A percentile compares a stretch with the other conserved stretches of the same genome.
These are phyloP conservation scores for Rhadinocentrus ornatus DNA, from an alignment of 2,797 vertebrate species.

Conservation along the genomic window DNA sequence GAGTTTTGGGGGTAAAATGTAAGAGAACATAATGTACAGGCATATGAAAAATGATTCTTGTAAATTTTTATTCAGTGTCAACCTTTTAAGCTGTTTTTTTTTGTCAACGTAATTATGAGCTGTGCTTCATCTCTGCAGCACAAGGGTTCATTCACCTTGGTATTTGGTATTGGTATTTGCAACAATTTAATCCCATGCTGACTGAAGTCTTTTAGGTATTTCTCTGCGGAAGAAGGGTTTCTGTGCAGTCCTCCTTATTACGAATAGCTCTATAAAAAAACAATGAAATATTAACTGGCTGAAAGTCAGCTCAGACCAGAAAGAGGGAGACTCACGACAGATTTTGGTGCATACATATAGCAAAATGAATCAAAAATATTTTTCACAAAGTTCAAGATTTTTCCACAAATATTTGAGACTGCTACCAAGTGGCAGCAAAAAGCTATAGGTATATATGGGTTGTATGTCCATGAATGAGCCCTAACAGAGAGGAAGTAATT, in stretches of 20 bases:
- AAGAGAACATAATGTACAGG: slow-evolving; percentile 35
- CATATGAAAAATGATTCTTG: slow-evolving; percentile 49
- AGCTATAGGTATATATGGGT: not conserved
- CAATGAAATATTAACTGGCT: not conserved
- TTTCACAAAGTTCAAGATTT: not conserved
- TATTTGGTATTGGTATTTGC: not conserved
- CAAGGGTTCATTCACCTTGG: not conserved
- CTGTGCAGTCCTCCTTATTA: not conserved
- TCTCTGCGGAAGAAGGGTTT: not conserved
- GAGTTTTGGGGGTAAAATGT: slow-evolving; percentile 28
- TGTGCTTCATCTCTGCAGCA: slow-evolving; percentile 28
- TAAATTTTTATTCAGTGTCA: slow-evolving; percentile 43
- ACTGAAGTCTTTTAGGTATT: not conserved
- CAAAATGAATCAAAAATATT: not conserved
- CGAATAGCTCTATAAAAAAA: not conserved
- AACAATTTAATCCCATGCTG: not conserved
- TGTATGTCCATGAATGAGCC: not conserved
- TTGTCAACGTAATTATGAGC: slow-evolving; percentile 46
- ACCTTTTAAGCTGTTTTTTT: slow-evolving; percentile 46
- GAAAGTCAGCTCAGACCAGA: not conserved
- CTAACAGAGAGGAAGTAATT: slow-evolving; percentile 49
- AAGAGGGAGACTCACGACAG: not conserved
- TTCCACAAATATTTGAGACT: not conserved
- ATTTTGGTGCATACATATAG: not conserved
- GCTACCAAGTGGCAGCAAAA: no score